phyloP scores from a whole-genome alignment of 2,113 vertebrate species.

The Anser cygnoides region DNA sequence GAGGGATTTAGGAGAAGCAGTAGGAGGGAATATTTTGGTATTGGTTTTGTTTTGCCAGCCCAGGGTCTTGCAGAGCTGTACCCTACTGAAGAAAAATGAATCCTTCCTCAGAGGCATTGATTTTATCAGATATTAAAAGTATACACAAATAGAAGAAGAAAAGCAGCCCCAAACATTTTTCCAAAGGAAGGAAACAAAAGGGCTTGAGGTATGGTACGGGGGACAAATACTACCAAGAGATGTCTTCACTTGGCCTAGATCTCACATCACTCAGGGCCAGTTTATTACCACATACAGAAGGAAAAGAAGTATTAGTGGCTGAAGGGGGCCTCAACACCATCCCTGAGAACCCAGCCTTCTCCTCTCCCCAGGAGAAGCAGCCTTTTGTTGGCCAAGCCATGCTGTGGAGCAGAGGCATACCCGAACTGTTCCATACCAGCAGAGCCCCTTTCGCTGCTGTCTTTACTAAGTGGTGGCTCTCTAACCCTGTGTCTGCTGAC shows the following conservation, averaged over 20 bases:
- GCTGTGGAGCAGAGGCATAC: accelerated
- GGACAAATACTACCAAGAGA: not conserved
- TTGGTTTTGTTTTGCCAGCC: not conserved
- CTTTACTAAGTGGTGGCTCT: not conserved
- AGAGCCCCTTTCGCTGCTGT: not conserved
- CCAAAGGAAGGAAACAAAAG: not conserved
- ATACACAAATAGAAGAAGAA: not conserved
- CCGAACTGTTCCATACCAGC: not conserved
- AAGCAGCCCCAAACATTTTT: not conserved
- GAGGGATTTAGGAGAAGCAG: not conserved
- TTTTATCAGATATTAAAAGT: not conserved
- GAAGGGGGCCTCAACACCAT: not conserved
- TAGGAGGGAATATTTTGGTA: not conserved
- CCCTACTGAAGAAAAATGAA: not conserved
- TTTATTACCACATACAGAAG: not conserved
- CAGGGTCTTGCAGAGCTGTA: not conserved
- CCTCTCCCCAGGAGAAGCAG: not conserved
- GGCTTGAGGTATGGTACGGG: not conserved
- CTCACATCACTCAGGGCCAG: not conserved
- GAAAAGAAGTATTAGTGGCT: not conserved
- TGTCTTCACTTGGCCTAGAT: not conserved
- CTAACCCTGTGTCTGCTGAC: not conserved
- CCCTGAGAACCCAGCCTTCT: not conserved
- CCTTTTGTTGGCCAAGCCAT: not conserved
- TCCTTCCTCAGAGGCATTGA: not conserved